phyloP scores from a whole-genome alignment of 2,797 vertebrate species.

The Mormyrus proboscirostris region DNA sequence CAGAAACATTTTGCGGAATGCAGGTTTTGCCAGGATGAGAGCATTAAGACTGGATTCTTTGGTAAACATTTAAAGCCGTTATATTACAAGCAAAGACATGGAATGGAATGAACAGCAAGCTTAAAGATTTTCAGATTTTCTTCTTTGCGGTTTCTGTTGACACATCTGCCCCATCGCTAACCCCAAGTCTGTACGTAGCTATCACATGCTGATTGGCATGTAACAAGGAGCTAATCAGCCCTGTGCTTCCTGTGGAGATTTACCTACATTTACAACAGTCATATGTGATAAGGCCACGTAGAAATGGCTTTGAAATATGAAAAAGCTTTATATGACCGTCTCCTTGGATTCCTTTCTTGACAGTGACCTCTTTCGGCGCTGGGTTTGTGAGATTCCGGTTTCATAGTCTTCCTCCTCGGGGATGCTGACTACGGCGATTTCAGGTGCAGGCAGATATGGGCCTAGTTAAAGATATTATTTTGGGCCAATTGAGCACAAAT shows the following conservation, averaged over 20 bases:
- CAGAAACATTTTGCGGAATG: not conserved
- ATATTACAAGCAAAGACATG: slow-evolving; percentile 56
- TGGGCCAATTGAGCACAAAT: slow-evolving; percentile 71
- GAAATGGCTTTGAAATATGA: slow-evolving; percentile 33
- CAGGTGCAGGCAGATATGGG: slow-evolving; percentile 69
- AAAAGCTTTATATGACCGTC: slow-evolving; percentile 48
- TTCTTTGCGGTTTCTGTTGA: slow-evolving; percentile 4
- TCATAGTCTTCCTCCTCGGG: slow-evolving; percentile 77
- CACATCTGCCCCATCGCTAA: slow-evolving; percentile 9
- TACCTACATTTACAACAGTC: slow-evolving; percentile 33
- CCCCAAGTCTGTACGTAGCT: slow-evolving; percentile 10
- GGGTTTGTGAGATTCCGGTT: slow-evolving; percentile 59
- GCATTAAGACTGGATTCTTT: slow-evolving; percentile 38
- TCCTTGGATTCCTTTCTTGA: slow-evolving; percentile 50
- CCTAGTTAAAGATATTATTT: slow-evolving; percentile 87
- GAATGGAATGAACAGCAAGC: slow-evolving; percentile 34
- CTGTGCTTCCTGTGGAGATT: slow-evolving; percentile 37
- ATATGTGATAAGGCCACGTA: slow-evolving; percentile 52
- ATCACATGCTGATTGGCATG: slow-evolving; percentile 43
- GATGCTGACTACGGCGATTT: slow-evolving; percentile 68
- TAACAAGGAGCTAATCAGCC: slow-evolving; percentile 44
- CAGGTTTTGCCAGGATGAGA: slow-evolving; percentile 26
- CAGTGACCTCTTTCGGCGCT: slow-evolving; percentile 76
- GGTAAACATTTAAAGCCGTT: slow-evolving; percentile 46
- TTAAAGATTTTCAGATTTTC: slow-evolving; percentile 36